Conservation (phyloP, 2,888 invertebrate species). For the Thelaira solivaga region DNA sequence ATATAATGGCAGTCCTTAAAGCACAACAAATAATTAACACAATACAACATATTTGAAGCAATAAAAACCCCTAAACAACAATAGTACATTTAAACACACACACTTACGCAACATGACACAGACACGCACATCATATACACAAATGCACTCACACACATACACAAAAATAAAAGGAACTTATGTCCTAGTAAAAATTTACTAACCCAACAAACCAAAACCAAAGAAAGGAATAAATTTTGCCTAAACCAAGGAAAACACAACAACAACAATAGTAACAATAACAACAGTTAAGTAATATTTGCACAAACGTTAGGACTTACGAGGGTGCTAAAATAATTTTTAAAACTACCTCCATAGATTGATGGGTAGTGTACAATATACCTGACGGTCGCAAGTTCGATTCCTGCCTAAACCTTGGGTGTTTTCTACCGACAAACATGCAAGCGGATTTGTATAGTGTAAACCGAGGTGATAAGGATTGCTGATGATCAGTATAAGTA, state of each 20-base stretch:
- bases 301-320: background rate
- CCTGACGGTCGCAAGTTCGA: no score
- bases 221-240: constrained; percentile 42
- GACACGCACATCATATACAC: background rate
- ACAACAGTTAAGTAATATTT: background rate
- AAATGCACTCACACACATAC: background rate
- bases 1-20: constrained; percentile 38
- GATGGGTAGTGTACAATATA: background rate
- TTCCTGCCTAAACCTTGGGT: no score
- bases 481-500: no score
- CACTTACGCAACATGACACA: background rate
- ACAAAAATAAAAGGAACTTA: no score
- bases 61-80: constrained; percentile 45
- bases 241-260: constrained; percentile 37
- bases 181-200: background rate
- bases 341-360: background rate
- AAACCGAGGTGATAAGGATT: no score
- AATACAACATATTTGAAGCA: constrained; percentile 55
- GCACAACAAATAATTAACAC: constrained; percentile 61
- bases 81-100: constrained; percentile 21
- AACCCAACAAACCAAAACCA: background rate
- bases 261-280: constrained; percentile 28
- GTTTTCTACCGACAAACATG: no score
- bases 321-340: no score
- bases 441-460: no score